Evolutionary conservation across 2,888 invertebrate species (phyloP).

Genomic region (Endomychus coccineus): DNA sequence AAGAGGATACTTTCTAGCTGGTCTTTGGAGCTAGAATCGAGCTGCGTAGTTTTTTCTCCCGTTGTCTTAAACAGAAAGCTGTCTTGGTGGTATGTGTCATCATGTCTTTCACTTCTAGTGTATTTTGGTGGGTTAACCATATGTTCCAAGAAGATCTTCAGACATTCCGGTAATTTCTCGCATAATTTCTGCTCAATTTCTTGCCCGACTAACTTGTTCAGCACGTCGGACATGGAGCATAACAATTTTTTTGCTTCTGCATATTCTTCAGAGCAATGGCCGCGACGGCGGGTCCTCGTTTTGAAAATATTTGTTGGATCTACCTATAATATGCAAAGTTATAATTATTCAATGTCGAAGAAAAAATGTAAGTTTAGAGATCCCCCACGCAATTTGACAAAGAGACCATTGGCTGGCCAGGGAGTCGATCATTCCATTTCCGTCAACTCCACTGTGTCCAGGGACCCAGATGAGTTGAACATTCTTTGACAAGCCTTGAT

Average conservation of each 20-base stretch:
- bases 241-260: conserved; percentile 30
- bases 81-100: conserved; percentile 24
- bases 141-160: conserved; percentile 21
- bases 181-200: conserved; percentile 30
- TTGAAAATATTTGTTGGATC: no score
- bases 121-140: conserved; percentile 12
- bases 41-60: conserved; percentile 17
- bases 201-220: conserved; percentile 32
- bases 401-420: no score
- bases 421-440: no score
- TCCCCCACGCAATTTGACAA: no score
- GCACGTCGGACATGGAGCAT: conserved; percentile 29
- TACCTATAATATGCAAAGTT: no score
- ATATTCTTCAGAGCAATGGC: no score
- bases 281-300: no score
- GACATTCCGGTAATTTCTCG: conserved; percentile 25
- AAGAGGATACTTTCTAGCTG: conserved; percentile 26
- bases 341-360: no score
- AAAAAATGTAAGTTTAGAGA: no score
- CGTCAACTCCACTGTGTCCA: no score
- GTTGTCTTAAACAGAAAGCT: conserved; percentile 26
- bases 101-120: conserved; percentile 17
- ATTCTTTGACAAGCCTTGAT: no score
- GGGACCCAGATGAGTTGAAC: no score
- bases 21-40: conserved; percentile 8